Evolutionary conservation across 2,797 vertebrate genomes (phyloP).

Genomic region (Cottoperca gobio): DNA sequence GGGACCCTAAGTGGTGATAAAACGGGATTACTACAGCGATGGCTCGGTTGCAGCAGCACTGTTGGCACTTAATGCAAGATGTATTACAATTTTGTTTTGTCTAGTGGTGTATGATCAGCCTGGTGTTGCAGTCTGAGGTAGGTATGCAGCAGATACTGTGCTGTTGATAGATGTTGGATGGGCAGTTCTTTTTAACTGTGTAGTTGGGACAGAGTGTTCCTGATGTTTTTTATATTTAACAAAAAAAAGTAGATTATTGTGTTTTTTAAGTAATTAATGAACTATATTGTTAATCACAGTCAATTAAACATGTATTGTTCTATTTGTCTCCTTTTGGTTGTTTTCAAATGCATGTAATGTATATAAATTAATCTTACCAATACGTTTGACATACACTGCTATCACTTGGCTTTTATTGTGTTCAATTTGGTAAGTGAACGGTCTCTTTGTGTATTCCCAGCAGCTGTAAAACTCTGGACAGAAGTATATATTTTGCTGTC

Average conservation of each 20-base stretch:
- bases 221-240: not conserved
- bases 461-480: slow-evolving; percentile 51
- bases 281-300: not conserved
- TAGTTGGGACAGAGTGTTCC: not conserved
- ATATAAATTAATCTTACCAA: not conserved
- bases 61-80: slow-evolving; percentile 53
- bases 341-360: not conserved
- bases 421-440: slow-evolving; percentile 53
- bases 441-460: slow-evolving; percentile 37
- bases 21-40: slow-evolving; percentile 30
- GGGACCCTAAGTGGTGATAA: slow-evolving; percentile 62
- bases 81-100: slow-evolving; percentile 42
- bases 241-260: not conserved
- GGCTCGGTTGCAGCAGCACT: slow-evolving; percentile 40
- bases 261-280: not conserved
- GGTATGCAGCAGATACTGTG: slow-evolving; percentile 1
- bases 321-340: not conserved
- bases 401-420: not conserved
- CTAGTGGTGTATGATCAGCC: slow-evolving; percentile 45
- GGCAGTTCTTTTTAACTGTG: slow-evolving; percentile 4
- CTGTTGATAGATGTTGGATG: slow-evolving; percentile 5
- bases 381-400: not conserved
- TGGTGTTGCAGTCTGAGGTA: slow-evolving; percentile 30
- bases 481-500: slow-evolving; percentile 53
- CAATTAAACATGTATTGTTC: not conserved